These are phyloP conservation scores for Papilio xuthus DNA, from an alignment of 1,140 invertebrate genomes.

Conservation along the genomic window DNA sequence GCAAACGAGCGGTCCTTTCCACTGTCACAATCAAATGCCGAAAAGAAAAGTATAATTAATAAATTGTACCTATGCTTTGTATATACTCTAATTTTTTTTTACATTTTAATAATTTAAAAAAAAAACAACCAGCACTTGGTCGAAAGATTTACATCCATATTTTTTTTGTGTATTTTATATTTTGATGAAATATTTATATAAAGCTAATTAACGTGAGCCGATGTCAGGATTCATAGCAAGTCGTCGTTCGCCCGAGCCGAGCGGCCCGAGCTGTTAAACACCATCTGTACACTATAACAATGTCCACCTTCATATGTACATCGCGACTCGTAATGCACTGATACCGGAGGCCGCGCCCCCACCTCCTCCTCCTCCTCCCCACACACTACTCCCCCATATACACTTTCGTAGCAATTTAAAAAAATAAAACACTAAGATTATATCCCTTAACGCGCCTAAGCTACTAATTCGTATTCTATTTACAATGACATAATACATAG, in stretches of 20 bases:
- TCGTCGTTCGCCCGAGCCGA: conserved; percentile 80
- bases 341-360: conserved; percentile 53
- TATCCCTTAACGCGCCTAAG: conserved; percentile 71
- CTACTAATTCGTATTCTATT: conserved; percentile 78
- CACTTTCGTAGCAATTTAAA: conserved; percentile 58
- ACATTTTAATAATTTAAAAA: conserved; percentile 81
- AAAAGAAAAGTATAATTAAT: conserved; percentile 81
- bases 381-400: conserved; percentile 49
- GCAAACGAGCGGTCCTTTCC: conserved; percentile 72
- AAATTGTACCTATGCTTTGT: conserved; percentile 82
- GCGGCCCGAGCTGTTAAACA: conserved; percentile 75
- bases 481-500: conserved; percentile 76
- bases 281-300: conserved; percentile 78
- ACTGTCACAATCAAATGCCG: conserved; percentile 76
- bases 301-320: conserved; percentile 74
- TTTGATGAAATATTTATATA: conserved; percentile 80
- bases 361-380: conserved; percentile 48
- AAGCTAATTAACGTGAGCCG: conserved; percentile 81
- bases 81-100: conserved; percentile 81
- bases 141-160: conserved; percentile 81
- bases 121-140: conserved; percentile 80
- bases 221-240: conserved; percentile 81
- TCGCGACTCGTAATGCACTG: conserved; percentile 78
- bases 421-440: conserved; percentile 74
- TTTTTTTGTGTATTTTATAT: conserved; percentile 81